Base-by-base conservation (phyloP, 2,797 vertebrate genomes). In the Rhynchotus rufescens region DNA sequence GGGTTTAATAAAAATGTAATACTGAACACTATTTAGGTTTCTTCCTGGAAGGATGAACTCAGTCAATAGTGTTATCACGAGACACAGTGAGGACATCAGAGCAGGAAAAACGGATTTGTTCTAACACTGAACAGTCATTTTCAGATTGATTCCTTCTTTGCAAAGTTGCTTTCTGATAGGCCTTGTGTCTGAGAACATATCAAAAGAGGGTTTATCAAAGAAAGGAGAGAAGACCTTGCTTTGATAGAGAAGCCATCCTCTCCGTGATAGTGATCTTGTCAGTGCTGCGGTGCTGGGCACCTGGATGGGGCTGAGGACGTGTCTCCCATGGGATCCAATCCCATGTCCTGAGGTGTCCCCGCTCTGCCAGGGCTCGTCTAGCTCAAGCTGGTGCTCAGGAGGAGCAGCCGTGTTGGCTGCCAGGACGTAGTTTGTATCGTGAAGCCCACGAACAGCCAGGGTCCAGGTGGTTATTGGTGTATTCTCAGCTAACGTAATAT, bases 1-100 rank as follows among this genome's bases (percentile, higher is more conserved):
- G 38, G 45, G 51, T 67, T 49, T 86, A 78, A 88, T 80, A 80
- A 88, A 90, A 82, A 85, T 67, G 51, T 61, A 91, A 68, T 82
- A 66, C 44, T 64, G 59, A 68, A 67, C 8, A 12, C 86, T 86
- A 84, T 88, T 84, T 51, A 92, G 71, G 45, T 71, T 54, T 82
- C 71, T 84, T 75, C 68, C 30, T n/a, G 11, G 9, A 12, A 54
- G 30, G 65, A 61, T 40, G 45, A 60, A 59, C 56, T 84, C 60
- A 20, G 36, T 74, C 4, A 9, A 75, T 75, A 52, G 60, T 38
- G 40, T 72, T 49, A 8, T 87, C 84, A 75, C 45, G 73, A 62
- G 34, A 84, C 79, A 62, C 26, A 74, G 71, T 71, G n/a, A 36
- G 57, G 64, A 40, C 51, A 57, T 40, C 7, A 7, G 67, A 77